phyloP scores from a whole-genome alignment of 2,888 invertebrate species.

The Electrophaes corylata region DNA sequence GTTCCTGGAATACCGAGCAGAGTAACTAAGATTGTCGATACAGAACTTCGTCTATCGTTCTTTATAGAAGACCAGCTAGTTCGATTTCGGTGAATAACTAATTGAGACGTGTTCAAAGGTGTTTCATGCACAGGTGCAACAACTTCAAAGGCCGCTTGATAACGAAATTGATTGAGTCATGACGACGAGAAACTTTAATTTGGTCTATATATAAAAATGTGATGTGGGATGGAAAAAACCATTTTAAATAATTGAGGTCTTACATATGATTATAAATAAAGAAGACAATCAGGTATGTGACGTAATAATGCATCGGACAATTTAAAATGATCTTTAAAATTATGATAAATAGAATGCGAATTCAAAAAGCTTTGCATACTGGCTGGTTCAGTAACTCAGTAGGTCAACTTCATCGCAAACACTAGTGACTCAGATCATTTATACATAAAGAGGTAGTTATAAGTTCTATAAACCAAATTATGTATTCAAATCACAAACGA shows the following conservation, averaged over 20 bases:
- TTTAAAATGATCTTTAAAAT: background rate
- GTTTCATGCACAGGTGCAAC: too few species aligned
- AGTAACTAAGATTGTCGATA: too few species aligned
- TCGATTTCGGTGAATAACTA: too few species aligned
- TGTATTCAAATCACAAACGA: conserved; percentile 24
- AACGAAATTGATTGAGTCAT: too few species aligned
- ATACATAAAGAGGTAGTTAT: background rate
- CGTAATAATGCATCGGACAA: background rate
- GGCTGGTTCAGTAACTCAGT: conserved; percentile 2
- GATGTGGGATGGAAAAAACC: background rate
- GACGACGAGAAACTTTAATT: too few species aligned
- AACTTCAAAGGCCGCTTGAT: too few species aligned
- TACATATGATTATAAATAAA: background rate
- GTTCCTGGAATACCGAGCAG: too few species aligned
- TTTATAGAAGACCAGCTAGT: too few species aligned
- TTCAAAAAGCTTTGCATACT: background rate
- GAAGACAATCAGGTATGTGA: background rate
- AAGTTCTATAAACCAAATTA: conserved; percentile 10
- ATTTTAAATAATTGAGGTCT: background rate
- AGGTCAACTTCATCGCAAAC: conserved; percentile 7
- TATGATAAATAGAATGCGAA: background rate
- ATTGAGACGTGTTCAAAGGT: too few species aligned
- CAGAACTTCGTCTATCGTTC: too few species aligned
- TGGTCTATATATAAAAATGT: background rate
- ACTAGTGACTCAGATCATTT: conserved; percentile 6